These are phyloP conservation scores for Drosophila lowei DNA, from an alignment of 1,140 invertebrate species.

Conservation along the genomic window DNA sequence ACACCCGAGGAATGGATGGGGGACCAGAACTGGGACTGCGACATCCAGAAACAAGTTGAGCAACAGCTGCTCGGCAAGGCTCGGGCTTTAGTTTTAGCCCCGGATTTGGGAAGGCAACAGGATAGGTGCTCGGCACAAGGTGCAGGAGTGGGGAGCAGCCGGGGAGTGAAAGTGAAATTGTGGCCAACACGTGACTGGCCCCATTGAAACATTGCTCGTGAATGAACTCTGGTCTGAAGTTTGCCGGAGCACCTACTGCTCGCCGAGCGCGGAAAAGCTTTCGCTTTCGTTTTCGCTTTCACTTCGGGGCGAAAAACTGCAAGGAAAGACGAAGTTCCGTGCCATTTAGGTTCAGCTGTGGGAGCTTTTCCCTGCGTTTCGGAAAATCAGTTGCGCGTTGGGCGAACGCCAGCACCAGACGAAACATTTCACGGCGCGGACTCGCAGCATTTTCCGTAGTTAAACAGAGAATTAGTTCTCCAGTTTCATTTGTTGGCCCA, in stretches of 20 bases:
- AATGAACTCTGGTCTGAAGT: slow-evolving; percentile 47
- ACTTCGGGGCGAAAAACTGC: slow-evolving; percentile 36
- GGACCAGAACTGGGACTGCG: background rate
- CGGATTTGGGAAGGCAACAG: slow-evolving; percentile 29
- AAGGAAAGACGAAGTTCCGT: slow-evolving; percentile 48
- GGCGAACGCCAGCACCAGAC: slow-evolving; percentile 64
- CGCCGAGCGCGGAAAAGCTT: slow-evolving; percentile 46
- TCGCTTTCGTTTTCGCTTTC: slow-evolving; percentile 46
- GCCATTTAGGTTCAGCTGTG: background rate
- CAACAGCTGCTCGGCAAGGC: slow-evolving; percentile 47
- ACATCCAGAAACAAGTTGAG: slow-evolving; percentile 12
- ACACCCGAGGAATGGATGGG: background rate
- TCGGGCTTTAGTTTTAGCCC: slow-evolving; percentile 35
- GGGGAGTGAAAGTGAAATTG: slow-evolving; percentile 44
- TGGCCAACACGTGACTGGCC: slow-evolving; percentile 42
- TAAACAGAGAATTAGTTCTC: slow-evolving; percentile 9
- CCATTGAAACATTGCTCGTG: slow-evolving; percentile 47
- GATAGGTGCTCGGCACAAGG: background rate
- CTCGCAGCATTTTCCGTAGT: slow-evolving; percentile 14
- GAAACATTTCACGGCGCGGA: slow-evolving; percentile 37
- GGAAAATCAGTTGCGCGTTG: slow-evolving; percentile 69
- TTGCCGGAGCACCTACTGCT: background rate
- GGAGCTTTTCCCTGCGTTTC: slow-evolving; percentile 53
- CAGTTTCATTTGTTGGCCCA: slow-evolving; percentile 1
- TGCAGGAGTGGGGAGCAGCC: too few species aligned